Evolutionary conservation across 2,113 vertebrate species (phyloP).

Genomic region (Calidris pygmaea): DNA sequence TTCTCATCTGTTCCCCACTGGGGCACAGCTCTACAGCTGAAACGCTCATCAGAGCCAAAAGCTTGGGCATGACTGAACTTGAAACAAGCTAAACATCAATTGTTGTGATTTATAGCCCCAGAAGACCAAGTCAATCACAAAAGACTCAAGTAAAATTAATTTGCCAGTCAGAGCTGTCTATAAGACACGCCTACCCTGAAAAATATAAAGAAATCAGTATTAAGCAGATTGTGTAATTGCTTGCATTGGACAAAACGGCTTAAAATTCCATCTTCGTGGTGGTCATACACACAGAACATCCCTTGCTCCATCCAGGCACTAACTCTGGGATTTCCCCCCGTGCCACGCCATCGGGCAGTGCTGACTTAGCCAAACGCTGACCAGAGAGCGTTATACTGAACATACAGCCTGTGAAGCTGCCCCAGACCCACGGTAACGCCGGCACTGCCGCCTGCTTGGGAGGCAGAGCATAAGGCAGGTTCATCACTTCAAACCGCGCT

Average conservation of each 20-base stretch:
- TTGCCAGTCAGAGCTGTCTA: neutral
- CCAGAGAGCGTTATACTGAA: neutral
- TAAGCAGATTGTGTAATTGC: neutral
- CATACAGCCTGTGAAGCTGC: neutral
- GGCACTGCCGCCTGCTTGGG: constrained; percentile 13
- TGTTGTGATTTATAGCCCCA: constrained; percentile 30
- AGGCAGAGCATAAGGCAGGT: constrained; percentile 27
- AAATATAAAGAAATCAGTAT: neutral
- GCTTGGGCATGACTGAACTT: neutral
- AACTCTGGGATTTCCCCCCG: neutral
- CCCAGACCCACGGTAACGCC: neutral
- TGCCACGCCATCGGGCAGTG: neutral
- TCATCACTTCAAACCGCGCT: neutral
- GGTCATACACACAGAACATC: neutral
- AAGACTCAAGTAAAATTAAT: constrained; percentile 34
- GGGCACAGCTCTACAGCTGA: neutral
- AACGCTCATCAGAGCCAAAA: neutral
- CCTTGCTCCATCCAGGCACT: neutral
- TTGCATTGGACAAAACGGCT: neutral
- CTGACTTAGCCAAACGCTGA: neutral
- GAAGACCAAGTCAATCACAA: neutral
- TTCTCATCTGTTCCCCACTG: neutral
- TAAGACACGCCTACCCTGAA: neutral
- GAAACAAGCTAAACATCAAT: constrained; percentile 4
- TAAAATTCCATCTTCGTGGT: neutral